These are phyloP conservation scores for Rhopalosiphum maidis DNA, from an alignment of 1,140 invertebrate genomes.

Conservation along the genomic window DNA sequence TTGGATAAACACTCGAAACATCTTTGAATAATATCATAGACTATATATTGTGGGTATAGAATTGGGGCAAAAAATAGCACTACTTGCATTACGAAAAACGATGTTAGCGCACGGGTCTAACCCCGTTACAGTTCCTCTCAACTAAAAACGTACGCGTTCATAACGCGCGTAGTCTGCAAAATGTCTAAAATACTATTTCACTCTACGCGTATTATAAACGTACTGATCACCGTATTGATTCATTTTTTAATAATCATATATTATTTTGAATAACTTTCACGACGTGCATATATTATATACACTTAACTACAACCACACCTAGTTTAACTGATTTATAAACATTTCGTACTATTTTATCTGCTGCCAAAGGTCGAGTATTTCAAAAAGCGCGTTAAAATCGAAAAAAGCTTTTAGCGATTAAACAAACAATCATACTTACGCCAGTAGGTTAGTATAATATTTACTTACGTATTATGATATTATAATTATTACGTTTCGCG, in stretches of 20 bases:
- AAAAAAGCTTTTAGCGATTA: not conserved
- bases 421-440: slow-evolving; percentile 19
- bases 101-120: not conserved
- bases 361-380: not conserved
- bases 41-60: not conserved
- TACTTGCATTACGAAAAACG: not conserved
- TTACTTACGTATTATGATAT: not conserved
- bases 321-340: not conserved
- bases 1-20: not conserved
- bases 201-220: not conserved
- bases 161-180: not conserved
- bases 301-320: not conserved
- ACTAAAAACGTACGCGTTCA: not conserved
- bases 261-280: not conserved
- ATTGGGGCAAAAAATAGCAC: not conserved
- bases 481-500: not conserved
- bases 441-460: not conserved
- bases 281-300: not conserved
- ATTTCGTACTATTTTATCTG: not conserved
- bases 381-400: not conserved
- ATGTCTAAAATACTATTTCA: not conserved
- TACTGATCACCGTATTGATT: not conserved
- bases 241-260: not conserved
- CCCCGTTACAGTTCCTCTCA: not conserved
- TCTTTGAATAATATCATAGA: not conserved